Evolutionary conservation across 1,140 invertebrate genomes (phyloP), one percentile per base, ranked within the genome.

Genomic region (Mya arenaria): DNA sequence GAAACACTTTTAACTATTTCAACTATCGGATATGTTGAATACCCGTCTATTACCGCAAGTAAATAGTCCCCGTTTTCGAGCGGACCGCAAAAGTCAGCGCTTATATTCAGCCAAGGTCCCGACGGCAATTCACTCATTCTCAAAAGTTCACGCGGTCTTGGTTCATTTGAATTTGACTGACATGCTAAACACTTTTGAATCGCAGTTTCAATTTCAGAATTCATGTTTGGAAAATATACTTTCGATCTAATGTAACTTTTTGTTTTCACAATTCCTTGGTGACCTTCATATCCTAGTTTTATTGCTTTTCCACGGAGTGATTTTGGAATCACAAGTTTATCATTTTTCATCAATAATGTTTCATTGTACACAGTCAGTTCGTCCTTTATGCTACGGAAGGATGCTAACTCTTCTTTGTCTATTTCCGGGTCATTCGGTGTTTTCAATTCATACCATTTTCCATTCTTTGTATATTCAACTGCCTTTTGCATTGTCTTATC

Each of bases 21-120:
- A n/a, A 87, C 83, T 37, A 88, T 80, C 13, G 83, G 86, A 41
- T 63, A 87, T 71, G 86, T 48, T 19, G 88, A 89, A 36, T 87
- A 90, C 58, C 90, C 86, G 84, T 90, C 86, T 4, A 84, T 79
- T 15, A 90, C 48, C 6, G 89, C 90, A 23, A 89, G 55, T 17
- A 90, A 72, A 68, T 87, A 86, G 34, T 89, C 72, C 30, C 84
- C 84, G 30, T 32, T 75, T 37, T 85, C 88, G 5, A 90, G 34
- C 17, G 89, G 85, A 36, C 87, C 88, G 72, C 79, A 87, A 68
- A 90, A 88, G 55, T 91, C 89, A 13, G 86, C 81, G 60, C 83
- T 85, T 25, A 90, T 28, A 30, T 81, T 87, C 6, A 58, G 55
- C 55, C 55, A 58, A 58, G n/a, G 55, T 58, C 55, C 55, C 55